phyloP scores from a whole-genome alignment of 2,888 invertebrate species.

The Melieria omissa region DNA sequence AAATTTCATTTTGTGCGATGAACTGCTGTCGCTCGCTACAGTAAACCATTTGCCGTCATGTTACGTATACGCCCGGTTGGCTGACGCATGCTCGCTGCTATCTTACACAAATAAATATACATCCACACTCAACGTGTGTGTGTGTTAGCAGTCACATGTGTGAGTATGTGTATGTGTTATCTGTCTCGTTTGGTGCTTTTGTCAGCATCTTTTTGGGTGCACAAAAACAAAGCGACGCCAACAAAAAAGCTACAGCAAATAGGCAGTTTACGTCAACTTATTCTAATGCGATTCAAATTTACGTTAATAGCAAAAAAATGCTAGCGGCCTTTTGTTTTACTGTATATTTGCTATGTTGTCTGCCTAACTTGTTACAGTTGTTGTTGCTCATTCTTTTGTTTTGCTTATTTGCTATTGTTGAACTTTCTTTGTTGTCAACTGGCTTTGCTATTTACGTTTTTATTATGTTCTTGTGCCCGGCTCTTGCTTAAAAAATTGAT shows the following conservation, averaged over 20 bases:
- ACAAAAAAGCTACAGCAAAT: too few species aligned
- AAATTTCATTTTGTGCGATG: background rate
- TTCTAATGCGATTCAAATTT: conserved; percentile 16
- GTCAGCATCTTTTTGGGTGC: too few species aligned
- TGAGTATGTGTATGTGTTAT: background rate
- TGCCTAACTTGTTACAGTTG: background rate
- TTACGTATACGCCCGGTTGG: conserved; percentile 10
- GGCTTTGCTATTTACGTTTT: too few species aligned
- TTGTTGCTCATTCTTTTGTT: background rate
- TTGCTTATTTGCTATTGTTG: background rate
- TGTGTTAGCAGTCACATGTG: background rate
- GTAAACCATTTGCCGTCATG: background rate
- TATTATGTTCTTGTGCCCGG: too few species aligned
- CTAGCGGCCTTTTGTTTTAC: background rate
- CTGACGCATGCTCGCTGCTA: too few species aligned
- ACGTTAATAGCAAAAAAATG: background rate
- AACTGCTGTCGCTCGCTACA: background rate
- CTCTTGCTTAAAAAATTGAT: too few species aligned
- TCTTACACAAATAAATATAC: too few species aligned
- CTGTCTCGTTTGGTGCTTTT: background rate
- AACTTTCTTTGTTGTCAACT: too few species aligned
- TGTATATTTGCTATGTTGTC: background rate
- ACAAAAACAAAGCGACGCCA: too few species aligned
- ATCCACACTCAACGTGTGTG: background rate
- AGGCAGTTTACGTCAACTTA: background rate